phyloP scores from a whole-genome alignment of 2,113 vertebrate species.

The Psilopsiagon aymara region DNA sequence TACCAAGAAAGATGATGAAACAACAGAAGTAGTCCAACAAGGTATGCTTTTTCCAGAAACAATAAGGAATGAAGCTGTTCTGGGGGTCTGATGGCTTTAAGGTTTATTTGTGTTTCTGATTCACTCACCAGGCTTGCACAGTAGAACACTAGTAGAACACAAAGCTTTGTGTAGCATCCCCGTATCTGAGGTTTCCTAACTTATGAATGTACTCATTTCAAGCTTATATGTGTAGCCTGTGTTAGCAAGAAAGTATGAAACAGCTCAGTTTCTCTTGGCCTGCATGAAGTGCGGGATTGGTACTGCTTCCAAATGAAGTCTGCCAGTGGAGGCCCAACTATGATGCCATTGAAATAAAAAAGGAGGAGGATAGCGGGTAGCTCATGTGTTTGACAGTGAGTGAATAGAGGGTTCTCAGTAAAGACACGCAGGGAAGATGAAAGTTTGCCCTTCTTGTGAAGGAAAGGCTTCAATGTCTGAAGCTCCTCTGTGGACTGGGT shows the following conservation, averaged over 20 bases:
- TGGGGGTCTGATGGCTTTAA: neutral
- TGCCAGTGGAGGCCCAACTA: neutral
- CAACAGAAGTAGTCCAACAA: neutral
- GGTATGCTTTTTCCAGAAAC: neutral
- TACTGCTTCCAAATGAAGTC: neutral
- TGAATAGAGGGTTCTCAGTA: neutral
- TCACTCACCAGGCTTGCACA: neutral
- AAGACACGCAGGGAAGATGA: neutral
- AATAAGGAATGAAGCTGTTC: neutral
- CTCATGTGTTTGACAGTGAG: neutral
- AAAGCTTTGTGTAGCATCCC: neutral
- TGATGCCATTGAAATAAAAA: neutral
- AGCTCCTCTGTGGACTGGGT: neutral
- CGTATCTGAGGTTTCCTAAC: neutral
- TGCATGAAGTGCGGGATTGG: neutral
- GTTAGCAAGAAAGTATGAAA: neutral
- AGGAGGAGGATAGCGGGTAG: neutral
- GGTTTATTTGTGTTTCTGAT: slow-evolving; percentile 15
- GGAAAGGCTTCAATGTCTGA: neutral
- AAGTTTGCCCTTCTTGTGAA: neutral
- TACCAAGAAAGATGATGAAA: neutral
- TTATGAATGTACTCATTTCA: neutral
- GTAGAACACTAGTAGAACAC: neutral
- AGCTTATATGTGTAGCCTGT: neutral
- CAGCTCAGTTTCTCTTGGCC: neutral